Evolutionary conservation across 2,113 vertebrate genomes (phyloP).

Genomic region (Notechis scutatus): DNA sequence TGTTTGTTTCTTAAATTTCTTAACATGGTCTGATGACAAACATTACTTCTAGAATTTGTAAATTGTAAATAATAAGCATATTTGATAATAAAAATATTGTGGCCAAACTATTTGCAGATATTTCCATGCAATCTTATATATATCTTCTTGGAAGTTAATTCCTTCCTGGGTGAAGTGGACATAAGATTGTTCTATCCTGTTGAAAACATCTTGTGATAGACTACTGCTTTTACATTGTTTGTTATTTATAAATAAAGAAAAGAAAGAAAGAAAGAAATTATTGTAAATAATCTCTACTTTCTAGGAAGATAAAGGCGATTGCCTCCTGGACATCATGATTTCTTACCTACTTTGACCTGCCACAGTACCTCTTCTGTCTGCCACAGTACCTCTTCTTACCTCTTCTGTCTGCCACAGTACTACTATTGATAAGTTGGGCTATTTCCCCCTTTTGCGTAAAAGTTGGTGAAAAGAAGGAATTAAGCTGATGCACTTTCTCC

Average conservation of each 20-base stretch:
- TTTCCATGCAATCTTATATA: background rate
- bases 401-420: no score
- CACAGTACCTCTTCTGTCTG: no score
- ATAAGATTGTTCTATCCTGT: background rate
- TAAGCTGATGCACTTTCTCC: no score
- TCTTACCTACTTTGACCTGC: slow-evolving; percentile 2
- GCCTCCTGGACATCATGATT: slow-evolving; percentile 42
- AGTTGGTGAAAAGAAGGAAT: no score
- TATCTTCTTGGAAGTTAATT: background rate
- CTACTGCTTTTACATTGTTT: background rate
- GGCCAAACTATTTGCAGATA: background rate
- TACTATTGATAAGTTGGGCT: no score
- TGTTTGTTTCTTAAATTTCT: background rate
- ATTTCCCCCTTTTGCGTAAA: no score
- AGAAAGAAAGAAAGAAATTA: slow-evolving; percentile 2
- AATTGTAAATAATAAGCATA: background rate
- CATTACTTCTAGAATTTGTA: background rate
- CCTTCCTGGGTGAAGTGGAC: background rate
- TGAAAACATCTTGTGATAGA: background rate
- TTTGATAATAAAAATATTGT: slow-evolving; percentile 1
- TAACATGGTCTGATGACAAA: background rate
- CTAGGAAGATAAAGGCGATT: slow-evolving; percentile 27
- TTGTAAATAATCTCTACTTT: slow-evolving; percentile 40
- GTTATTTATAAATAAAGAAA: slow-evolving; percentile 15
- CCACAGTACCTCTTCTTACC: no score